Percentiles rank a stretch among this genome's conserved stretches.
These are phyloP conservation scores for Drosophila miranda DNA, from an alignment of 1,140 invertebrate genomes.

Conservation along the genomic window DNA sequence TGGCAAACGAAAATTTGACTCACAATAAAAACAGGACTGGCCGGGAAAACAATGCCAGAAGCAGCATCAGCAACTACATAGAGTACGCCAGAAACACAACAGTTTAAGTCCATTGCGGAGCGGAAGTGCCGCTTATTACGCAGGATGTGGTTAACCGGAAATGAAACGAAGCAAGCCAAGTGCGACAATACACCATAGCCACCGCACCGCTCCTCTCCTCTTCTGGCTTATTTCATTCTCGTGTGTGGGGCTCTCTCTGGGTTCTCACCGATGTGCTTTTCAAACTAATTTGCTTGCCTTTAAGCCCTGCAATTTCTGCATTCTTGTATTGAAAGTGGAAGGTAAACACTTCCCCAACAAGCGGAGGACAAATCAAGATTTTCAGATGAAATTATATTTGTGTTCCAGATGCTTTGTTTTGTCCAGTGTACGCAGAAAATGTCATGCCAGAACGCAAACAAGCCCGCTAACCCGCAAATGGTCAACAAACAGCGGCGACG, in stretches of 20 bases:
- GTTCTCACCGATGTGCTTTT: constrained; percentile 42
- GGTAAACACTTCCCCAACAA: no score
- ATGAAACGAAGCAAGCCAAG: constrained; percentile 75
- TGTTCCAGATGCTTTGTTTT: constrained; percentile 23
- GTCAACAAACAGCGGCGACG: constrained; percentile 47
- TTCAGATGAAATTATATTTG: no score
- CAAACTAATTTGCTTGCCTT: constrained; percentile 62
- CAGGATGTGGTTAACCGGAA: constrained; percentile 79
- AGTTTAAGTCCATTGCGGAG: constrained; percentile 63
- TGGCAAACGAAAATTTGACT: constrained; percentile 56
- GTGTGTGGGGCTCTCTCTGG: constrained; percentile 23
- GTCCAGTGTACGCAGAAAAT: constrained; percentile 46
- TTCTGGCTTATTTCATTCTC: constrained; percentile 4
- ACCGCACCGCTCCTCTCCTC: background rate
- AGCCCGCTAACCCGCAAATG: constrained; percentile 29
- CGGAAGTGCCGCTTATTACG: constrained; percentile 78
- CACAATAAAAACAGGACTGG: constrained; percentile 71
- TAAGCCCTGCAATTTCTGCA: constrained; percentile 46
- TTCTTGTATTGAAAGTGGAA: no score
- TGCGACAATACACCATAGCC: constrained; percentile 51
- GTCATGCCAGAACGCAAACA: constrained; percentile 32
- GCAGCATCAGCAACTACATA: background rate
- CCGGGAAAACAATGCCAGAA: background rate
- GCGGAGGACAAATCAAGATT: background rate
- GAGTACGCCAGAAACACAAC: constrained; percentile 40